phyloP scores from a whole-genome alignment of 2,113 vertebrate genomes.

The Tyto alba region DNA sequence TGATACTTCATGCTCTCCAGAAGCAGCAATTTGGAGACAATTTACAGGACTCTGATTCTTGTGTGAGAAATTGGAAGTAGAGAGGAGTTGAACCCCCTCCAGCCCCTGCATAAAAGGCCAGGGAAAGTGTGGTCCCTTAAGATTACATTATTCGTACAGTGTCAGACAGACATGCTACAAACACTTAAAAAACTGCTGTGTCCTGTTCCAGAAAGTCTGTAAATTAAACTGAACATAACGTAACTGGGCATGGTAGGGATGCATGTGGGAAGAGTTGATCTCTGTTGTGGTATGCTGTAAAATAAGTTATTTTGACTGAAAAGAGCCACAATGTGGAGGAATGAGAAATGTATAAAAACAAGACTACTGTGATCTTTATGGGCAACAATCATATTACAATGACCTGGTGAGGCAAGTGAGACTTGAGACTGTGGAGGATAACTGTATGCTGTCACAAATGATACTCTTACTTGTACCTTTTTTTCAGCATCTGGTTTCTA shows the following conservation, averaged over 20 bases:
- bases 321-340: not conserved
- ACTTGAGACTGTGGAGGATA: not conserved
- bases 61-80: not conserved
- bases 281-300: not conserved
- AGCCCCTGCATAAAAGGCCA: not conserved
- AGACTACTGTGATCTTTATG: not conserved
- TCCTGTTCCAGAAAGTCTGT: not conserved
- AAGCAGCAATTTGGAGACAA: not conserved
- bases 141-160: not conserved
- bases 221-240: not conserved
- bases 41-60: not conserved
- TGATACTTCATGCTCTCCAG: not conserved
- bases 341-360: not conserved
- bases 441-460: not conserved
- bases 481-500: not conserved
- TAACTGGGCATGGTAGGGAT: not conserved
- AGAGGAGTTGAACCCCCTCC: not conserved
- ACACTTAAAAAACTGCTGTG: not conserved
- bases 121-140: not conserved
- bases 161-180: not conserved
- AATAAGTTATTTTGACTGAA: not conserved
- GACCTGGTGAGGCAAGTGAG: not conserved
- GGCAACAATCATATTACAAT: accelerated
- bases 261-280: not conserved
- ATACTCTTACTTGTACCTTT: not conserved